Evolutionary conservation across 2,888 invertebrate genomes (phyloP).

Genomic region (Cyclophora albipunctata): DNA sequence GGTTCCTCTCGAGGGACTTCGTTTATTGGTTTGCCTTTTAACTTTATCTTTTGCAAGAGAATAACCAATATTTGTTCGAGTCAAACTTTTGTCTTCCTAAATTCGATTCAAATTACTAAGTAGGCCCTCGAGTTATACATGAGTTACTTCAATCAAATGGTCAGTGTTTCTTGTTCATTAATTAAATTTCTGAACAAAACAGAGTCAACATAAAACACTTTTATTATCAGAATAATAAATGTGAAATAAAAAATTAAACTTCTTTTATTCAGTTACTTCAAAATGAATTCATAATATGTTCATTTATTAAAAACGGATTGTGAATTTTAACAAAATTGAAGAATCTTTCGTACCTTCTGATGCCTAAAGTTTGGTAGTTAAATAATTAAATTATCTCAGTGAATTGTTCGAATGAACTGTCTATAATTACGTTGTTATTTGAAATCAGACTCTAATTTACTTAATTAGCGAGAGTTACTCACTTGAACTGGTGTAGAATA

Average conservation of each 20-base stretch:
- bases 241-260: too few relatives aligned
- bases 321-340: neutral
- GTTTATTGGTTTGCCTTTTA: constrained; percentile 19
- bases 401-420: constrained; percentile 13
- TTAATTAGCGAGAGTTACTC: constrained; percentile 2
- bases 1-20: constrained; percentile 4
- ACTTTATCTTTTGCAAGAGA: constrained; percentile 15
- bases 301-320: neutral
- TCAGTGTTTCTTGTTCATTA: too few relatives aligned
- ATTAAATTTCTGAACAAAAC: too few relatives aligned
- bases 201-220: too few relatives aligned
- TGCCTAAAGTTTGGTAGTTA: too few relatives aligned
- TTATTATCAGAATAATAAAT: too few relatives aligned
- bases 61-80: constrained; percentile 22
- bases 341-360: too few relatives aligned
- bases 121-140: too few relatives aligned
- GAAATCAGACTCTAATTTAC: constrained; percentile 15
- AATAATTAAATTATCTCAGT: too few relatives aligned
- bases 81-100: constrained; percentile 6
- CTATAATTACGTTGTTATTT: constrained; percentile 17
- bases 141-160: too few relatives aligned
- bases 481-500: constrained; percentile 7
- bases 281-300: too few relatives aligned
- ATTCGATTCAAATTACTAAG: neutral
- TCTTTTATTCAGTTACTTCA: too few relatives aligned